Base-by-base conservation (phyloP, 2,888 invertebrate genomes). In the Thereva nobilitata region DNA sequence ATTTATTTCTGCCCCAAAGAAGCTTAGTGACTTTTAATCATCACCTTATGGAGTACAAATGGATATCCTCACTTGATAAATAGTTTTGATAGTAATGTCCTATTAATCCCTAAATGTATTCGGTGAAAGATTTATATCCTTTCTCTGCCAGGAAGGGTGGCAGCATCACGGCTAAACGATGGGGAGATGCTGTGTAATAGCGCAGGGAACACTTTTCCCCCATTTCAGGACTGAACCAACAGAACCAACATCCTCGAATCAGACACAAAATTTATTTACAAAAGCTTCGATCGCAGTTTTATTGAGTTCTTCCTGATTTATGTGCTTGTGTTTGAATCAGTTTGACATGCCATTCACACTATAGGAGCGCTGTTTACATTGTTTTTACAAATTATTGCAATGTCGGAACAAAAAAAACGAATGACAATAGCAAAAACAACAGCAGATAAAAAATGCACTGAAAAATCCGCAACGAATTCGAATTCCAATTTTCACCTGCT, bases 401-500 rank as follows among this genome's bases (percentile, higher is more conserved):
- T 49, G 23, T 12, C 23, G 61, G 41, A 23, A 61, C 23, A 34
- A 41, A 23, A 49, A 40, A 23, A 6, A 12, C 10, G 38, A 40
- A 7, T 40, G 50, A 8, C n/a, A 9, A 55, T 9, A 7, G 37
- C 41, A 23, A 12, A 37, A 34, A 34, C 34, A 34, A 34, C 34
- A 23, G 50, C 49, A 50, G 61, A 50, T 40, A 38, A 38, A 50
- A 61, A 61, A 50, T 50, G 10, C 7, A 23, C 42, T 23, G 23
- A 23, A 23, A 61, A 61, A 50, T 47, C 35, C 47, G 38, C 57
- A 59, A 59, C 57, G 45, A 35, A 40, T 37, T 45, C 47, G 41
- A 44, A 3, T 66, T 68, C 55, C 64, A 59, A 63, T 68, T 68
- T 66, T 53, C 50, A 66, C 68, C 68, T 68, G 68, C 68, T 68